Percentiles rank a stretch among this genome's conserved stretches.
Evolutionary conservation across 2,797 vertebrate genomes (phyloP).

Genomic region (Macroramphosus scolopax): DNA sequence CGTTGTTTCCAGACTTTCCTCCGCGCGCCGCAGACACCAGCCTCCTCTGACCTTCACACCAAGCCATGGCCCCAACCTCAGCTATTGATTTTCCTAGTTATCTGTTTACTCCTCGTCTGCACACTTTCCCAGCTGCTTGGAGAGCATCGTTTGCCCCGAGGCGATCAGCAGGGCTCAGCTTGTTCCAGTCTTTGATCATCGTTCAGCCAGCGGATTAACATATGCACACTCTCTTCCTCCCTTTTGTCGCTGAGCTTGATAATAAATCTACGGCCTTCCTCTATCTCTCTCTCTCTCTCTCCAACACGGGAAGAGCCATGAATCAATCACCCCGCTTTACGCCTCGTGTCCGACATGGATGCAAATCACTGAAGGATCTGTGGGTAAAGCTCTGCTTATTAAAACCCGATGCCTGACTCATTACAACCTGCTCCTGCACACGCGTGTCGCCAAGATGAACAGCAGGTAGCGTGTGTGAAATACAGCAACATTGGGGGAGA

Average conservation of each 20-base stretch:
- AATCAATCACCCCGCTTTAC: slow-evolving; percentile 73
- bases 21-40: slow-evolving; percentile 37
- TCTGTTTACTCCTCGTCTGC: slow-evolving; percentile 77
- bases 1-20: slow-evolving; percentile 52
- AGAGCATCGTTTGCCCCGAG: slow-evolving; percentile 80
- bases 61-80: slow-evolving; percentile 50
- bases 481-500: slow-evolving; percentile 52
- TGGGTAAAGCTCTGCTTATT: slow-evolving; percentile 72
- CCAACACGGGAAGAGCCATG: slow-evolving; percentile 61
- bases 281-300: slow-evolving; percentile 45
- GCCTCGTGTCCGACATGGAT: slow-evolving; percentile 73
- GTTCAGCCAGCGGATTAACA: slow-evolving; percentile 83
- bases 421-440: slow-evolving; percentile 54
- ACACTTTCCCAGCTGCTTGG: slow-evolving; percentile 73
- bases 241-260: slow-evolving; percentile 80
- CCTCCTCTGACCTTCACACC: slow-evolving; percentile 67
- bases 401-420: slow-evolving; percentile 69
- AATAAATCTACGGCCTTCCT: slow-evolving; percentile 76
- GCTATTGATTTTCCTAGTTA: slow-evolving; percentile 79
- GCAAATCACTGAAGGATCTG: slow-evolving; percentile 75
- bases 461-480: slow-evolving; percentile 58
- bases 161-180: slow-evolving; percentile 85
- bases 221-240: slow-evolving; percentile 80
- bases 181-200: slow-evolving; percentile 86
- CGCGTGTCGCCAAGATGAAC: slow-evolving; percentile 61